Evolutionary conservation across 2,888 invertebrate species (phyloP).

Genomic region (Synanthedon tipuliformis): DNA sequence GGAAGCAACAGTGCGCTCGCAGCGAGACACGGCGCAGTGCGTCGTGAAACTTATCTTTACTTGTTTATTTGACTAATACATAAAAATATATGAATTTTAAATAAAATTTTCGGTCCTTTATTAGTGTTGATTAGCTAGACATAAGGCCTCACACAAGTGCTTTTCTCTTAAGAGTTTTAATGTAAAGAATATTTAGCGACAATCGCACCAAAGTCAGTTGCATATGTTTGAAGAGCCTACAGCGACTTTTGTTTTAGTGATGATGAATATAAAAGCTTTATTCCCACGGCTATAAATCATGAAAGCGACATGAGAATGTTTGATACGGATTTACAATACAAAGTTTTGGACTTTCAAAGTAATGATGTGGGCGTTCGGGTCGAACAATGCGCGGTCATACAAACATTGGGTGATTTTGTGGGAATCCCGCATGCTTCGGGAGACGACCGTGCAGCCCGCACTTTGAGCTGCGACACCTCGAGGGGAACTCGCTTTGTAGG

Average conservation of each 20-base stretch:
- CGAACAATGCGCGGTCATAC: constrained; percentile 52
- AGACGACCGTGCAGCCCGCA: constrained; percentile 16
- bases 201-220: no score
- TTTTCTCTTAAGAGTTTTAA: no score
- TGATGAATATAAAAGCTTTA: not conserved
- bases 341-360: constrained; percentile 55
- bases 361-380: constrained; percentile 66
- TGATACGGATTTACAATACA: constrained; percentile 63
- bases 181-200: no score
- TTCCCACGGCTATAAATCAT: constrained; percentile 68
- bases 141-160: no score
- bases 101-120: no score
- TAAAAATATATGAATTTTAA: no score
- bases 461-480: constrained; percentile 16
- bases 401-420: constrained; percentile 53
- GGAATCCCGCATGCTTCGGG: constrained; percentile 62
- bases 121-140: no score
- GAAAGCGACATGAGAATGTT: constrained; percentile 48
- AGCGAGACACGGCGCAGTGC: constrained; percentile 14
- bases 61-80: no score
- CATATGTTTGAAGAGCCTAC: no score
- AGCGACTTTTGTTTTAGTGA: no score
- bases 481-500: constrained; percentile 10
- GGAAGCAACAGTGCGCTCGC: constrained; percentile 39
- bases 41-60: no score